A percentile compares a stretch with the other conserved stretches of the same genome.
Conservation (phyloP, 2,797 vertebrate species). For the Petrocephalus sullivani region DNA sequence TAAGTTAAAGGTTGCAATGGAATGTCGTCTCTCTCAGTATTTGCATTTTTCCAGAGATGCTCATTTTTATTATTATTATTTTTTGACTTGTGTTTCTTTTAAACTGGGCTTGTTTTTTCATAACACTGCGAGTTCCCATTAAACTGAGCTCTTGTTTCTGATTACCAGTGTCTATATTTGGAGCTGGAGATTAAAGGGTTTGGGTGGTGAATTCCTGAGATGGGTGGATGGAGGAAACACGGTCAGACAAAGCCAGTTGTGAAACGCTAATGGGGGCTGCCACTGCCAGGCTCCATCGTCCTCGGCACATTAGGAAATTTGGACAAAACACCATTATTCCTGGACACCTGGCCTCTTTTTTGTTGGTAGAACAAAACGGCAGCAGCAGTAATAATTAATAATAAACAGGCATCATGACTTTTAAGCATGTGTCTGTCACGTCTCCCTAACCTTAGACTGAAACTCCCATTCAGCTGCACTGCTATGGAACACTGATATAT, state of each 20-base stretch:
- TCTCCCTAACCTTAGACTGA: neutral
- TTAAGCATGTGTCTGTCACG: neutral
- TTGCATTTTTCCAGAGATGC: neutral
- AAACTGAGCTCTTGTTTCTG: neutral
- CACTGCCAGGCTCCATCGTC: neutral
- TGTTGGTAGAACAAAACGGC: neutral
- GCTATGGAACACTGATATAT: neutral
- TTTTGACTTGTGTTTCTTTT: neutral
- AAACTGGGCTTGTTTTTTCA: neutral
- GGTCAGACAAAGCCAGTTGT: neutral
- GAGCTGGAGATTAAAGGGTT: neutral
- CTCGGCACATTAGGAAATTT: neutral
- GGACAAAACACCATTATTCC: neutral
- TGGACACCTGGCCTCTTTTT: neutral
- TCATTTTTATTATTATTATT: neutral
- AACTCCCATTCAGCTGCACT: neutral
- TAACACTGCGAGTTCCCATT: neutral
- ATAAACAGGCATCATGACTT: neutral
- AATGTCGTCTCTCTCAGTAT: neutral
- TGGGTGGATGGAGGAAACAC: neutral
- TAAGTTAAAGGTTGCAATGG: neutral
- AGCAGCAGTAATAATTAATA: neutral
- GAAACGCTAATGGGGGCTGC: neutral
- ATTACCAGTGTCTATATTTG: neutral
- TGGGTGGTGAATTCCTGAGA: neutral